Base-by-base conservation (phyloP, 2,888 invertebrate genomes). In the Tipula lateralis region DNA sequence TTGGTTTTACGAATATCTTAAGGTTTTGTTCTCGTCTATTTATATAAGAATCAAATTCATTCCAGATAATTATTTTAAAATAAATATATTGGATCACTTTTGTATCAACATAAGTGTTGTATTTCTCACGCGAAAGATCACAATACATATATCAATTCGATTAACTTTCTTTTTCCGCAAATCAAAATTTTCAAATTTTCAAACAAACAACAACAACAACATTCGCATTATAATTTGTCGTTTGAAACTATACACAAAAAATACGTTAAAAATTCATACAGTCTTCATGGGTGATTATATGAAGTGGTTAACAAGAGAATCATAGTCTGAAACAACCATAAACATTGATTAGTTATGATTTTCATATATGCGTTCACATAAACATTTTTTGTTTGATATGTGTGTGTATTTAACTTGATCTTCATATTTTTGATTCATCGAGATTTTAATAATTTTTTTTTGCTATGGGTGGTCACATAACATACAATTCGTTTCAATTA, bases 241-340 rank as follows among this genome's bases (percentile, higher is more conserved):
- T 66, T 66, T 66, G 66, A 24, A 66, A 66, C 24, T 44, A 36
- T 36, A 66, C 66, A 66, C n/a, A 44, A n/a, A 44, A 66, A 66
- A 66, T 24, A 66, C 66, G 24, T 66, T 24, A 66, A 66, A 66
- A 66, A 24, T 66, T 66, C 66, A 66, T 66, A 66, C 66, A 13
- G 66, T 66, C 66, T 66, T 66, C 66, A 66, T 66, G 66, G 24
- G 9, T 24, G 66, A 66, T 66, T 66, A 66, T n/a, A n/a, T 66
- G n/a, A 66, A 66, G 66, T 66, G 66, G 66, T 66, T 66, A 66
- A 66, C 66, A 66, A 66, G 66, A 66, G 66, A 66, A 66, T 66
- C 66, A 66, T 66, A 66, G 66, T 66, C 66, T 66, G 66, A 66
- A 66, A 66, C 66, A 66, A 66, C 66, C 66, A 66, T 66, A 66